A percentile compares a stretch with the other conserved stretches of the same genome.
phyloP scores from a whole-genome alignment of 1,140 invertebrate species.

The Gyrodactylus salaris region DNA sequence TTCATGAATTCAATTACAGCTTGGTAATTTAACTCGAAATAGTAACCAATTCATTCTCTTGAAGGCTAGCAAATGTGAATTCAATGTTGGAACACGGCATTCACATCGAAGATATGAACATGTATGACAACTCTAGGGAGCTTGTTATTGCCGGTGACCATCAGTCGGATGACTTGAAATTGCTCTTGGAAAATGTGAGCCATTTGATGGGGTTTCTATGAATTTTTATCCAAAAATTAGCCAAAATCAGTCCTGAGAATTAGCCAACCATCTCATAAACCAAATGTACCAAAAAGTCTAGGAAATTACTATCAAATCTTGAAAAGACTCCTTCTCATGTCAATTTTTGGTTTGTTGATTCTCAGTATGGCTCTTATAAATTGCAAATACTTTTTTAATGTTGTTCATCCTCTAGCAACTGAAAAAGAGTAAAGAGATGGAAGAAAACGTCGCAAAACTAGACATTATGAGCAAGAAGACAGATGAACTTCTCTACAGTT shows the following conservation, averaged over 20 bases:
- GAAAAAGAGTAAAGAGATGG: slow-evolving; percentile 67
- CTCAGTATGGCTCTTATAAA: no score
- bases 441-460: slow-evolving; percentile 70
- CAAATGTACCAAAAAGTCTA: not conserved
- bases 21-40: no score
- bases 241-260: not conserved
- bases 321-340: not conserved
- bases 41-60: slow-evolving; percentile 11
- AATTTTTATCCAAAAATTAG: not conserved
- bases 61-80: slow-evolving; percentile 41
- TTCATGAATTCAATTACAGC: no score
- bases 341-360: no score
- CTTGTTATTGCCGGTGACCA: slow-evolving; percentile 46
- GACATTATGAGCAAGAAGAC: slow-evolving; percentile 78
- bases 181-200: slow-evolving; percentile 9
- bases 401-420: slow-evolving; percentile 29
- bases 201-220: not conserved
- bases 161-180: slow-evolving; percentile 29
- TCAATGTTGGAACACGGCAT: slow-evolving; percentile 38
- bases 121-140: slow-evolving; percentile 39
- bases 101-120: slow-evolving; percentile 42
- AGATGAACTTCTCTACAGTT: slow-evolving; percentile 49
- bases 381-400: not conserved
- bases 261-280: no score
- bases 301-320: not conserved